Percentiles rank a stretch among this genome's conserved stretches.
Conservation (phyloP, 2,797 vertebrate genomes). For the Caiman crocodilus region DNA sequence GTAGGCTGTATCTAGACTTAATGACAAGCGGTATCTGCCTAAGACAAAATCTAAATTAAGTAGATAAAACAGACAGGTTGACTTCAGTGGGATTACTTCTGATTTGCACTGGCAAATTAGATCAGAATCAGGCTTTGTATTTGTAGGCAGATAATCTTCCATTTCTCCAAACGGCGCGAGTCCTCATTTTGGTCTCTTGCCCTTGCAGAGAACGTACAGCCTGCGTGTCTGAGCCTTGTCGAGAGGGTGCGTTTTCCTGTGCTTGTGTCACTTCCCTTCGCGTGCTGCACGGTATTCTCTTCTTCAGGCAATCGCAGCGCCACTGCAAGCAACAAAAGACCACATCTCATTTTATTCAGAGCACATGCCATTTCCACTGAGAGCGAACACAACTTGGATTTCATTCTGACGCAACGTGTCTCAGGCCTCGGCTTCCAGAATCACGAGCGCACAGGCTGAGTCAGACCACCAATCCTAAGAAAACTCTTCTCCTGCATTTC, state of each 20-base stretch:
- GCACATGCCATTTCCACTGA: neutral
- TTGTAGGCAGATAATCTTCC: neutral
- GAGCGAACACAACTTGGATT: neutral
- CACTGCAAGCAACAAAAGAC: conserved; percentile 46
- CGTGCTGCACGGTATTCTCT: neutral
- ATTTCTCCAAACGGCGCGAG: neutral
- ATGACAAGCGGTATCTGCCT: neutral
- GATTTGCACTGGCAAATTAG: neutral
- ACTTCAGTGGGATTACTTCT: neutral
- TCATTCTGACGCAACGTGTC: neutral
- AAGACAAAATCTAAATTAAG: neutral
- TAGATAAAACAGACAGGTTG: neutral
- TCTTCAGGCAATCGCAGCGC: conserved; percentile 30
- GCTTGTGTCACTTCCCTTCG: conserved; percentile 51
- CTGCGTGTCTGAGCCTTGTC: neutral
- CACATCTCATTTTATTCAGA: conserved; percentile 26
- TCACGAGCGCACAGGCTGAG: neutral
- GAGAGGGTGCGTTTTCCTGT: conserved; percentile 37
- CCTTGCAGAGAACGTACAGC: neutral
- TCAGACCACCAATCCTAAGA: neutral
- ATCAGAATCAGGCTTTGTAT: neutral
- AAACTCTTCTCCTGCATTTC: neutral
- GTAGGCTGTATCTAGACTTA: neutral
- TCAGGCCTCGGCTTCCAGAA: neutral
- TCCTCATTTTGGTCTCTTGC: neutral